Evolutionary conservation across 2,797 vertebrate species (phyloP).

Genomic region (Sebastes minor): DNA sequence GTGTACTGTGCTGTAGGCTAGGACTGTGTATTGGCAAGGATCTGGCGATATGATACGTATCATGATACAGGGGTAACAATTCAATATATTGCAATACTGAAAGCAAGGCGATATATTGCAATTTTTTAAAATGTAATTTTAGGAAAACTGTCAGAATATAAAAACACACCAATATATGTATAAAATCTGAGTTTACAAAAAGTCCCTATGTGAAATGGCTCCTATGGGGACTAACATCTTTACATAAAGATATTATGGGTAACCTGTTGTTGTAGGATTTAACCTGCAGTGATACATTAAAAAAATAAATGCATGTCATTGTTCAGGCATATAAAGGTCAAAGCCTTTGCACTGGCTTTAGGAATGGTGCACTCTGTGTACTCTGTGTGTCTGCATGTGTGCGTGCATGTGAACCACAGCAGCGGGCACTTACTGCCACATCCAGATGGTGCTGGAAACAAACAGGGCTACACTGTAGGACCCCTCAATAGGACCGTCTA

Average conservation of each 20-base stretch:
- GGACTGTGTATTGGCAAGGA: too few relatives aligned
- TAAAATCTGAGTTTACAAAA: too few relatives aligned
- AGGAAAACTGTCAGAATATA: too few relatives aligned
- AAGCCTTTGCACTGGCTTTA: constrained; percentile 85
- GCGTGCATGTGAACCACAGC: constrained; percentile 66
- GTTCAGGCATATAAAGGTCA: constrained; percentile 20
- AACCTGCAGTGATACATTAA: background rate
- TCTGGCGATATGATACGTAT: too few relatives aligned
- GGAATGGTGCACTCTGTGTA: constrained; percentile 85
- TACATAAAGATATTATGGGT: background rate
- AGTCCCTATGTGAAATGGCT: too few relatives aligned
- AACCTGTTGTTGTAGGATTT: background rate
- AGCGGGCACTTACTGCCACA: constrained; percentile 90
- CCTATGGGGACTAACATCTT: too few relatives aligned
- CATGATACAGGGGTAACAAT: too few relatives aligned
- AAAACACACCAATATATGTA: too few relatives aligned
- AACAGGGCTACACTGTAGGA: constrained; percentile 93
- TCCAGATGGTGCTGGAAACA: constrained; percentile 98
- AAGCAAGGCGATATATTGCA: too few relatives aligned
- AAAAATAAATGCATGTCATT: constrained; percentile 8
- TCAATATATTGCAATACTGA: too few relatives aligned
- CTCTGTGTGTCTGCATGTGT: constrained; percentile 38
- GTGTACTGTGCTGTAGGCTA: too few relatives aligned
- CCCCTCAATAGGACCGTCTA: constrained; percentile 99
- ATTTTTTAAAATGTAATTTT: too few relatives aligned